phyloP scores from a whole-genome alignment of 2,888 invertebrate genomes.

The Gisinianus flammeolus region DNA sequence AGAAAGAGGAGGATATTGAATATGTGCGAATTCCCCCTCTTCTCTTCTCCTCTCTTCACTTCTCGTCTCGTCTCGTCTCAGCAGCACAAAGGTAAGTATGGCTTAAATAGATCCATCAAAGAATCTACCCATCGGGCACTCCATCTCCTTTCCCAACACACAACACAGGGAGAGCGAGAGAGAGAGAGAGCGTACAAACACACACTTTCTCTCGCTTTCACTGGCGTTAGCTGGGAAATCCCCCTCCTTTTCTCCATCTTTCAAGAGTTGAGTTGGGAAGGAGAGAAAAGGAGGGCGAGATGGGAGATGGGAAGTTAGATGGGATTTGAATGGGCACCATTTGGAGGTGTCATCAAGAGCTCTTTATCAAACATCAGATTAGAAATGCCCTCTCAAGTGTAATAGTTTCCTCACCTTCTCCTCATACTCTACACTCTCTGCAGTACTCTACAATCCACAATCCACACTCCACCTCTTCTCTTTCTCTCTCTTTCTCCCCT shows the following conservation, averaged over 20 bases:
- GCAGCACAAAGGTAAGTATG: too few relatives aligned
- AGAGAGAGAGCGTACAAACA: too few relatives aligned
- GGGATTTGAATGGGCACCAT: constrained; percentile 33
- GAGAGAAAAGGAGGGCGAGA: too few relatives aligned
- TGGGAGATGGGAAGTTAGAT: constrained; percentile 28
- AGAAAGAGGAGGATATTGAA: too few relatives aligned
- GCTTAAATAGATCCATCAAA: background rate
- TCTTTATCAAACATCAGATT: constrained; percentile 46
- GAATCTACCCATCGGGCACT: background rate
- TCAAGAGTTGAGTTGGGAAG: constrained; percentile 23
- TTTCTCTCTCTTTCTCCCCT: background rate
- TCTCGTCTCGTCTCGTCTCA: too few relatives aligned
- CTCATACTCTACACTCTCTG: background rate
- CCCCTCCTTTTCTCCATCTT: background rate
- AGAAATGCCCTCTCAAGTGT: constrained; percentile 35
- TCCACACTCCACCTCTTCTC: background rate
- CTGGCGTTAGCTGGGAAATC: too few relatives aligned
- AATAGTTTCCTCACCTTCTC: constrained; percentile 7
- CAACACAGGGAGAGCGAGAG: too few relatives aligned
- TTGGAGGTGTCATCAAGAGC: constrained; percentile 58
- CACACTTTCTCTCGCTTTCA: too few relatives aligned
- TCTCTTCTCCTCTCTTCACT: too few relatives aligned
- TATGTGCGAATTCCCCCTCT: too few relatives aligned
- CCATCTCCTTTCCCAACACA: background rate
- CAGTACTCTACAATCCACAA: background rate